Evolutionary conservation across 2,113 vertebrate genomes (phyloP), one percentile per base, ranked within the genome.

Genomic region (Salvelinus alpinus): DNA sequence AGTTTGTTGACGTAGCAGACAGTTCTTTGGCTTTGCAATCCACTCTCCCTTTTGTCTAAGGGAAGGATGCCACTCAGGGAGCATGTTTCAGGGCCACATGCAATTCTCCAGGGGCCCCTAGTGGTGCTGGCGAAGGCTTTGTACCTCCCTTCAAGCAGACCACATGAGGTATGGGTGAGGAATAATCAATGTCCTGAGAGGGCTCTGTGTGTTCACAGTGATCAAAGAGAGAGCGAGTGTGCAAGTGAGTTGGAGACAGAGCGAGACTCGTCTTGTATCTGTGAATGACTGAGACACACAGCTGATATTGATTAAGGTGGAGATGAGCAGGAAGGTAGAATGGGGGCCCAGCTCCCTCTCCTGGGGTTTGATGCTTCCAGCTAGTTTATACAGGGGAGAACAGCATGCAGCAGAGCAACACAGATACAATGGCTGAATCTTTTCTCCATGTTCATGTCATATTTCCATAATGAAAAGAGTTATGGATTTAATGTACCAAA

Each of bases 241-340:
- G 70, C 44, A 73, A 80, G 73, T 64, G 85, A 81, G 75, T 76
- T 65, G 47, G 31, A n/a, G 59, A 64, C 70, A 68, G 65, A 76
- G 47, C 77, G 59, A 16, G 81, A 83, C 72, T 64, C 71, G 78
- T 82, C 85, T 91, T 91, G 90, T 86, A 86, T 88, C 82, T 80
- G 60, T 60, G 77, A 67, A 27, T 29, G 65, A 67, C 25, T 14
- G 24, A 67, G 71, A 84, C 74, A 68, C 74, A 81, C 76, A 70
- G 22, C 25, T 64, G 82, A 89, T 91, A 87, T 85, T 89, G 88
- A 91, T 90, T 89, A 73, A 88, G 70, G 65, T 70, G 62, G 76
- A 85, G 54, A 79, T 67, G 44, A 77, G 73, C 73, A 60, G 78
- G 38, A 22, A 81, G 77, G 69, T 69, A 79, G 75, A 84, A 78